These are phyloP conservation scores for Bos taurus DNA, from an alignment of 2,113 vertebrate genomes.

Conservation along the genomic window DNA sequence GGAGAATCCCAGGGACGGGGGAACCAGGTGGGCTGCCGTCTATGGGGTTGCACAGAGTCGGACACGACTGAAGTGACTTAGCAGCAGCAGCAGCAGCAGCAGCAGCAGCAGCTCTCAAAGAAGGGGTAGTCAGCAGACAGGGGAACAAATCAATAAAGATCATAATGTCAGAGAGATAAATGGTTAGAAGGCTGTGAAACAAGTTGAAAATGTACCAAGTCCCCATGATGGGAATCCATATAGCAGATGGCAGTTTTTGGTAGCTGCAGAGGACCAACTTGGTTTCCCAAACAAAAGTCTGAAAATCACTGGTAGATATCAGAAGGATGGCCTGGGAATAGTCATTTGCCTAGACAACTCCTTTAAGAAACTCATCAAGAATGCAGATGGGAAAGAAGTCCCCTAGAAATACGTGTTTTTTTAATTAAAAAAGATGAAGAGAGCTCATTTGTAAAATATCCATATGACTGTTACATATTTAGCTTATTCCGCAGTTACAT, in stretches of 20 bases:
- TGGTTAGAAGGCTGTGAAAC: background rate
- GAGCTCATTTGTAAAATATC: background rate
- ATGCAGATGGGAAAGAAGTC: background rate
- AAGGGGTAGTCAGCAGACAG: background rate
- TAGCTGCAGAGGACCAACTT: background rate
- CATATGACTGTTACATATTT: background rate
- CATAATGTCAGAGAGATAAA: background rate
- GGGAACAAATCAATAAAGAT: background rate
- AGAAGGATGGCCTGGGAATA: background rate
- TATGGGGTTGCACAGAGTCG: too few species aligned
- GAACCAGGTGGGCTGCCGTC: too few species aligned
- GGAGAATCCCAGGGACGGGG: too few species aligned
- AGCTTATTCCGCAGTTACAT: background rate
- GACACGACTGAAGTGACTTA: too few species aligned
- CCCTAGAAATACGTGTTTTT: background rate
- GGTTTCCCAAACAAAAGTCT: background rate
- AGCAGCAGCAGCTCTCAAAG: background rate
- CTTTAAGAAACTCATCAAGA: background rate
- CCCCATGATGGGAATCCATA: background rate
- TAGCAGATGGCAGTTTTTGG: background rate
- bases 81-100: too few species aligned
- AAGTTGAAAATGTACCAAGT: background rate
- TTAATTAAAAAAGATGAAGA: background rate
- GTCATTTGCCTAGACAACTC: background rate
- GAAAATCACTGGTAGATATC: background rate